These are phyloP conservation scores for Tapirus terrestris DNA, from an alignment of 2,113 vertebrate genomes.

Conservation along the genomic window DNA sequence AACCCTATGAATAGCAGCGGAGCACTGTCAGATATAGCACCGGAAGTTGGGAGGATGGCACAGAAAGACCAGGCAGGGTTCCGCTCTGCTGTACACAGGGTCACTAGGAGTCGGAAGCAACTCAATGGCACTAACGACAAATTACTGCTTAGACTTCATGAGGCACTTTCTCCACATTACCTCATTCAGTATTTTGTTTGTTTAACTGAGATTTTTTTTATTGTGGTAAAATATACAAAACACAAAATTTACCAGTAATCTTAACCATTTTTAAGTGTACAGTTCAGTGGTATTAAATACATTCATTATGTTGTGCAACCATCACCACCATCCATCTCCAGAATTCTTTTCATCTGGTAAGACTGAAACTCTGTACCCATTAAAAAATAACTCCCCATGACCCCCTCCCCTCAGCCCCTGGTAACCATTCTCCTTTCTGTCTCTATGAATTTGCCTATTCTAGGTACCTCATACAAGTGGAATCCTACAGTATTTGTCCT, in stretches of 20 bases:
- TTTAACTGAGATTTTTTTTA: background rate
- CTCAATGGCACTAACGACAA: too few relatives aligned
- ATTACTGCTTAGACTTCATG: background rate
- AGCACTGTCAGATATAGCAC: too few relatives aligned
- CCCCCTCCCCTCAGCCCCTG: too few relatives aligned
- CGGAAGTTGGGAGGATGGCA: too few relatives aligned
- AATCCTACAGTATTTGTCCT: background rate
- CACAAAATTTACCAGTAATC: background rate
- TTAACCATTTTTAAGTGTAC: background rate
- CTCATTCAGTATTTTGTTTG: background rate
- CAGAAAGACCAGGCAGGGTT: too few relatives aligned
- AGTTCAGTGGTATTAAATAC: background rate
- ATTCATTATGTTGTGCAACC: background rate
- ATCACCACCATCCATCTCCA: background rate
- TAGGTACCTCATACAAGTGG: background rate
- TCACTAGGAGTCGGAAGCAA: too few relatives aligned
- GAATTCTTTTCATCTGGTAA: background rate
- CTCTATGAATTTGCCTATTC: background rate
- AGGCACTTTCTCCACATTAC: background rate
- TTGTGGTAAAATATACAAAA: background rate
- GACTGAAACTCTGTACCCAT: background rate
- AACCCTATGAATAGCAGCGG: too few relatives aligned
- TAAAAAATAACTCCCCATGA: background rate
- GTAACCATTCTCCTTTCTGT: background rate
- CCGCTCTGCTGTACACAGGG: too few relatives aligned